Percentiles rank a stretch among this genome's conserved stretches.
phyloP scores from a whole-genome alignment of 2,888 invertebrate genomes.

The Drosophila subsilvestris region DNA sequence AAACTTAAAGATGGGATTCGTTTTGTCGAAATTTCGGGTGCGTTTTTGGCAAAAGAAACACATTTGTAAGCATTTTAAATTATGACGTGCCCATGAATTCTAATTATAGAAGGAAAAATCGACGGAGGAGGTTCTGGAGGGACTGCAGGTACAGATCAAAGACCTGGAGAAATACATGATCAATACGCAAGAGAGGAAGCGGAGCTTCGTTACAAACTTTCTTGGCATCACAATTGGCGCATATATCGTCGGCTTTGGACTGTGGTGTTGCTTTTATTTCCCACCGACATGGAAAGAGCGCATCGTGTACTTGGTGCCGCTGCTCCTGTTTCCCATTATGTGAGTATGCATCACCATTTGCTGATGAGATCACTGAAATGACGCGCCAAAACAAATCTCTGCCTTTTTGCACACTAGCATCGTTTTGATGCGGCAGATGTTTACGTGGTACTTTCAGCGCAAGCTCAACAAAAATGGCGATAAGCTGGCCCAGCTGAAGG shows the following conservation, averaged over 20 bases:
- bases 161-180: conserved; percentile 91
- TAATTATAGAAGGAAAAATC: conserved; percentile 85
- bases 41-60: conserved; percentile 79
- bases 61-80: conserved; percentile 34
- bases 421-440: conserved; percentile 89
- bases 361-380: conserved; percentile 42
- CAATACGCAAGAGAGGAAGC: conserved; percentile 92
- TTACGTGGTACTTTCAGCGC: conserved; percentile 95
- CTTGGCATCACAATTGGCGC: conserved; percentile 88
- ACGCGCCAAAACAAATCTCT: conserved; percentile 6
- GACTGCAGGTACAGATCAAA: conserved; percentile 91
- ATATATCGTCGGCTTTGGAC: conserved; percentile 88
- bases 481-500: conserved; percentile 88
- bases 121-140: conserved; percentile 86
- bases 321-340: conserved; percentile 93
- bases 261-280: conserved; percentile 92
- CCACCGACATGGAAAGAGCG: conserved; percentile 90
- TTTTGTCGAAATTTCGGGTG: conserved; percentile 89
- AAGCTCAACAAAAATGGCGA: conserved; percentile 91
- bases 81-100: conserved; percentile 49
- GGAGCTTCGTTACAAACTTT: conserved; percentile 92
- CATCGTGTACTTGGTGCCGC: conserved; percentile 90
- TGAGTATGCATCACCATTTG: conserved; percentile 85
- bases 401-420: conserved; percentile 86
- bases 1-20: conserved; percentile 86